Base-by-base conservation (phyloP, 2,888 invertebrate genomes). In the Agrochola litura region DNA sequence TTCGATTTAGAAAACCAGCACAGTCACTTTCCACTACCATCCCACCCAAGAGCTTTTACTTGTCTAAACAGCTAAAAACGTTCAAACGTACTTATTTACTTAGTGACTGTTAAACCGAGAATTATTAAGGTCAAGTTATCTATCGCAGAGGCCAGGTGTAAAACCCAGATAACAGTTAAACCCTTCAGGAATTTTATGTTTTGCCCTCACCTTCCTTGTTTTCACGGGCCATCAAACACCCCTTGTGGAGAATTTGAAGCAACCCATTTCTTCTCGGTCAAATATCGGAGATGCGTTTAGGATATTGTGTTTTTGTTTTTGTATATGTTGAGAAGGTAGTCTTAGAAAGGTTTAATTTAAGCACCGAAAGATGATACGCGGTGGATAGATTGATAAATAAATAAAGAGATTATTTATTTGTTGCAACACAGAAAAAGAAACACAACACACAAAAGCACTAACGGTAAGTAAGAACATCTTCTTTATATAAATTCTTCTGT, bases 201-300 rank as follows among this genome's bases (percentile, higher is more conserved):
- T 86, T 64, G 81, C 79, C 68, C 85, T 83, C 66, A 75, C 82
- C 84, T 75, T 77, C 79, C 80, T 86, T 81, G 87, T 87, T 87
- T 85, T 87, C 87, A 87, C 87, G 87, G 84, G 58, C 86, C 86
- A 87, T 87, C 85, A 80, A 80, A 85, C 86, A 86, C 82, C 86
- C 83, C 76, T 81, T 79, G 77, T 68, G 77, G 83, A 71, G 77
- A 77, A 84, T 86, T 76, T 79, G 67, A 74, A 77, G 81, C 76
- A 68, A 80, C 78, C 80, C 76, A 69, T 85, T 75, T 70, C 63
- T 75, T 61, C 54, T 56, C 56, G 73, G 77, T 76, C 80, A 84
- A 82, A 84, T 85, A 82, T 77, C 73, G 73, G 64, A 85, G 76
- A 77, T 74, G 66, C 56, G 65, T 68, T 70, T 73, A 41, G 22